These are phyloP conservation scores for Amphiprion percula DNA, from an alignment of 2,113 vertebrate genomes.

Conservation along the genomic window DNA sequence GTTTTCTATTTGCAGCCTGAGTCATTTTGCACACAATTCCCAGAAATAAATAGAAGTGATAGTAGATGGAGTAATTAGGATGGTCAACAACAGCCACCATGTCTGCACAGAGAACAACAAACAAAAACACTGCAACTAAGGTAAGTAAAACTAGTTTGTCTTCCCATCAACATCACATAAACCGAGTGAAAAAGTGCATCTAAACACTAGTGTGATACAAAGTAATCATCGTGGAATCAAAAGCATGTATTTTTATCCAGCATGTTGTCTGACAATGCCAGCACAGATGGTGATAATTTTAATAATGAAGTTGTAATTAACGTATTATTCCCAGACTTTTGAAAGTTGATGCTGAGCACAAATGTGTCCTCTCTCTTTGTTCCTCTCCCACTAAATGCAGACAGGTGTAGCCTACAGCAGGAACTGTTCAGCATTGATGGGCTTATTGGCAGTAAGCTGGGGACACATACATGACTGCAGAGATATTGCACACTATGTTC, in stretches of 20 bases:
- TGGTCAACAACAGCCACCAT: background rate
- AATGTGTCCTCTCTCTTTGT: conserved; percentile 21
- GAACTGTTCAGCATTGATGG: conserved; percentile 31
- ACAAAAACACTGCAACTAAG: background rate
- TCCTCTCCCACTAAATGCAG: conserved; percentile 49
- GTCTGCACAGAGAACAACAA: conserved; percentile 2
- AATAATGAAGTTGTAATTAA: conserved; percentile 9
- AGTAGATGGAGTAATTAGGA: conserved; percentile 12
- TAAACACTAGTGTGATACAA: background rate
- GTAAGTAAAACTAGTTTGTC: background rate
- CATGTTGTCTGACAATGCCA: background rate
- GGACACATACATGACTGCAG: conserved; percentile 23
- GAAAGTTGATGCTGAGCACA: conserved; percentile 26
- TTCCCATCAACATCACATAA: background rate
- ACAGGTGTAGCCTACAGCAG: conserved; percentile 36
- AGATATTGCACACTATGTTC: conserved; percentile 30
- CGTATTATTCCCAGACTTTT: conserved; percentile 22
- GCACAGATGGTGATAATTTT: conserved; percentile 3
- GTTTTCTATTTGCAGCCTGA: conserved; percentile 20
- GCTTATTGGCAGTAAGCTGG: conserved; percentile 51
- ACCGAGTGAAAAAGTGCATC: background rate
- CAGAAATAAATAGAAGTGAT: background rate
- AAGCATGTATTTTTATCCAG: background rate
- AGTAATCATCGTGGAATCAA: background rate
- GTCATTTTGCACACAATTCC: conserved; percentile 8